Conservation (phyloP, 2,888 invertebrate species). For the Neoitamus cyanurus region DNA sequence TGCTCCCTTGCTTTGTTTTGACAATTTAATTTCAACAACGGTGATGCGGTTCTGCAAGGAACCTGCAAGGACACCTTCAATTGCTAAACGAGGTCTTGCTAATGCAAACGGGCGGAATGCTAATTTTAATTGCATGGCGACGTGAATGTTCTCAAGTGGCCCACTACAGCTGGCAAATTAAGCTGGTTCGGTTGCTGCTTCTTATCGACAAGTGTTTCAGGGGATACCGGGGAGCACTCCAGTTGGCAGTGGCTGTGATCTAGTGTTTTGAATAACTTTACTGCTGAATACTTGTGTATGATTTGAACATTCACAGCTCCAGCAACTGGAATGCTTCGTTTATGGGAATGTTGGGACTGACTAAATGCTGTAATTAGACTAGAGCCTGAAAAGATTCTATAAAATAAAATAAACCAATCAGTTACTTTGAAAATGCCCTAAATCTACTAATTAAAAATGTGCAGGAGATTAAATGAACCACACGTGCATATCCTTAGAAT, state of each 20-base stretch:
- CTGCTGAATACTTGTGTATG: neutral
- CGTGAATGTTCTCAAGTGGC: neutral
- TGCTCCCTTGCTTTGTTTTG: neutral
- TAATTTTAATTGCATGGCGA: neutral
- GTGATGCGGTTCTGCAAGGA: neutral
- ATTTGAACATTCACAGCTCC: neutral
- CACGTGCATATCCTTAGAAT: too few species aligned
- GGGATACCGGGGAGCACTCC: neutral
- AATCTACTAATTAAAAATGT: too few species aligned
- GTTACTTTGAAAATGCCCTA: too few species aligned
- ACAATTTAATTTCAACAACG: neutral
- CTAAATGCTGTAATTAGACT: neutral
- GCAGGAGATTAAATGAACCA: too few species aligned
- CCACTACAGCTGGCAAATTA: neutral
- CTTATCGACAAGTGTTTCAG: neutral
- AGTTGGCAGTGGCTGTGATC: neutral
- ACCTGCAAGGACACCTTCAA: conserved; percentile 14
- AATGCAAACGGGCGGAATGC: neutral
- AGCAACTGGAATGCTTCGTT: neutral
- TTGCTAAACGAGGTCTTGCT: neutral
- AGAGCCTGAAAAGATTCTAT: too few species aligned
- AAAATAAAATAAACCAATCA: too few species aligned
- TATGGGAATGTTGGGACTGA: neutral
- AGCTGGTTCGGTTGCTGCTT: neutral
- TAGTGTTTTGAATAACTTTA: neutral